Conservation (phyloP, 1,140 invertebrate species). For the Holotrichia oblita region DNA sequence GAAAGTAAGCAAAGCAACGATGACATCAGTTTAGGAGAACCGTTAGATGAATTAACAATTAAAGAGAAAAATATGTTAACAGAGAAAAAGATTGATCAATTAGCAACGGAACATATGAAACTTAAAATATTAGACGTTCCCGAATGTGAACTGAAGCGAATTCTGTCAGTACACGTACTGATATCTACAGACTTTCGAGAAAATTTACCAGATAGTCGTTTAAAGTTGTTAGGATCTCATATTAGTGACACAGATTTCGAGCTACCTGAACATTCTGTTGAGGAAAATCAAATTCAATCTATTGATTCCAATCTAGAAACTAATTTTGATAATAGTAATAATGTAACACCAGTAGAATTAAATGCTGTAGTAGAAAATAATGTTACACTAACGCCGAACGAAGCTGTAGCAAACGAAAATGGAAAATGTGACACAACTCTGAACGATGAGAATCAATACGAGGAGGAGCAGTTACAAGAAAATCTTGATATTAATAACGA, state of each 20-base stretch:
- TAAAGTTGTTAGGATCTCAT: background rate
- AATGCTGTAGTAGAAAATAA: background rate
- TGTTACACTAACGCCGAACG: background rate
- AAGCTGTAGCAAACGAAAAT: background rate
- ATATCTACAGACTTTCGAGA: conserved; percentile 29
- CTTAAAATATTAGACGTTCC: background rate
- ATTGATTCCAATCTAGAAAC: background rate
- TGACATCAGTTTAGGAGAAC: background rate
- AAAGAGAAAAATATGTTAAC: conserved; percentile 4
- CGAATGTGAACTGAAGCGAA: background rate
- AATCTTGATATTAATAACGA: background rate
- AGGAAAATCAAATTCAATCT: background rate
- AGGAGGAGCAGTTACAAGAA: too few relatives aligned
- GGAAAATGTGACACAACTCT: background rate
- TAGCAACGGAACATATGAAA: conserved; percentile 37
- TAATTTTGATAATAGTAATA: background rate
- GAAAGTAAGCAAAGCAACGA: conserved; percentile 6
- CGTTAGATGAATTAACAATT: background rate
- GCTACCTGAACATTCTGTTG: background rate
- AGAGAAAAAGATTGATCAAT: conserved; percentile 34
- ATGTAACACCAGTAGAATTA: background rate
- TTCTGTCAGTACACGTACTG: conserved; percentile 37
- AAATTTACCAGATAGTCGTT: conserved; percentile 7
- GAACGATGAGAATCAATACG: too few relatives aligned
- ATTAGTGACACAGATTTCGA: background rate